Percentiles rank a stretch among this genome's conserved stretches.
phyloP scores from a whole-genome alignment of 2,888 invertebrate species.

The Agrotis ipsilon region DNA sequence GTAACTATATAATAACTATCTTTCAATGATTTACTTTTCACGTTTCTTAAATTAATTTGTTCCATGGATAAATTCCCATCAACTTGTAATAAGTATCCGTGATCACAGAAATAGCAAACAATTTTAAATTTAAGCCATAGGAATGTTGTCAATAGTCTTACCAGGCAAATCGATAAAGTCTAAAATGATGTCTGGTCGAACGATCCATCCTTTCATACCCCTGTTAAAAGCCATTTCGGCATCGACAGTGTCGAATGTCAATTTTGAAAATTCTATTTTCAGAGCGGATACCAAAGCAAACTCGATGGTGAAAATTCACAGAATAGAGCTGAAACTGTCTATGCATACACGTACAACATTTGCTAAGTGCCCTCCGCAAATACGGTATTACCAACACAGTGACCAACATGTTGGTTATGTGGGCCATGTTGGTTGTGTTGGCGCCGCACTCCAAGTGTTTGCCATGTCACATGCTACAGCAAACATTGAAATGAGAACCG shows the following conservation, averaged over 20 bases:
- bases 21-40: no score
- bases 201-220: no score
- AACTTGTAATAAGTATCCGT: no score
- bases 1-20: no score
- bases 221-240: neutral
- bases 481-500: conserved; percentile 47
- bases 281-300: neutral
- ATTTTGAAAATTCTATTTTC: neutral
- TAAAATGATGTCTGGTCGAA: neutral
- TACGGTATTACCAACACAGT: conserved; percentile 3
- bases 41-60: no score
- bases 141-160: neutral
- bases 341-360: conserved; percentile 38
- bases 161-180: neutral
- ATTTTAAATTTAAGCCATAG: no score
- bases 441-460: conserved; percentile 39
- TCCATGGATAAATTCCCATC: no score
- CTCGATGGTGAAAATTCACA: conserved; percentile 13
- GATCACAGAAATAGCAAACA: no score
- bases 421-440: conserved; percentile 19
- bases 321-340: conserved; percentile 11
- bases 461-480: conserved; percentile 20
- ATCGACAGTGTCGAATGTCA: conserved; percentile 4
- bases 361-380: conserved; percentile 32
- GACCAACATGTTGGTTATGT: conserved; percentile 19